Percentiles rank a stretch among this genome's conserved stretches.
These are phyloP conservation scores for Potorous gilbertii DNA, from an alignment of 2,797 vertebrate genomes.

Conservation along the genomic window DNA sequence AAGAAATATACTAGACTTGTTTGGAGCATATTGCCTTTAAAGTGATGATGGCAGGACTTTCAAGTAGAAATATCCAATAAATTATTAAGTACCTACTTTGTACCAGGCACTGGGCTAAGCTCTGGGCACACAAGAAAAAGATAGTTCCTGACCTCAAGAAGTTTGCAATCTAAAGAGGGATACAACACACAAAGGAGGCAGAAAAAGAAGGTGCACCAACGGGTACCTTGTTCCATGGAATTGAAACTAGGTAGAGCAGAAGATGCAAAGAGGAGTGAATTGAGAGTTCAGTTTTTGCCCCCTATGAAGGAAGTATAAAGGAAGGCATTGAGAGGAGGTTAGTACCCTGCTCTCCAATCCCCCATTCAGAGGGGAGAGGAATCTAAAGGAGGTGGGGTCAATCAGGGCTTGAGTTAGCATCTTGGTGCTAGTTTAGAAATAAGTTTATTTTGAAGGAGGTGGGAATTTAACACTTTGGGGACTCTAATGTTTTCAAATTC, in stretches of 20 bases:
- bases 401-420: background rate
- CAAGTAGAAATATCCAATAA: background rate
- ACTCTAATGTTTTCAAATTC: background rate
- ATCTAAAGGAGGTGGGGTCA: background rate
- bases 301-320: background rate
- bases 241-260: background rate
- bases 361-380: background rate
- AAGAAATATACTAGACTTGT: background rate
- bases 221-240: background rate
- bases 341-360: background rate
- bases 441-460: background rate
- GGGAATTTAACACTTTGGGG: background rate
- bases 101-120: background rate
- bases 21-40: background rate
- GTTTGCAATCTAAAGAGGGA: background rate
- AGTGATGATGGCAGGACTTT: background rate
- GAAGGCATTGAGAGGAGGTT: background rate
- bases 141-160: background rate
- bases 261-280: background rate
- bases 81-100: background rate
- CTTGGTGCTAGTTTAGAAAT: background rate
- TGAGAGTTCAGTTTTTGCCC: background rate
- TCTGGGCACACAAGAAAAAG: background rate
- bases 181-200: background rate
- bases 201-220: background rate